Percentiles rank a stretch among this genome's conserved stretches.
These are phyloP conservation scores for Trachelus stipa DNA, from an alignment of 2,888 invertebrate genomes.

Conservation along the genomic window DNA sequence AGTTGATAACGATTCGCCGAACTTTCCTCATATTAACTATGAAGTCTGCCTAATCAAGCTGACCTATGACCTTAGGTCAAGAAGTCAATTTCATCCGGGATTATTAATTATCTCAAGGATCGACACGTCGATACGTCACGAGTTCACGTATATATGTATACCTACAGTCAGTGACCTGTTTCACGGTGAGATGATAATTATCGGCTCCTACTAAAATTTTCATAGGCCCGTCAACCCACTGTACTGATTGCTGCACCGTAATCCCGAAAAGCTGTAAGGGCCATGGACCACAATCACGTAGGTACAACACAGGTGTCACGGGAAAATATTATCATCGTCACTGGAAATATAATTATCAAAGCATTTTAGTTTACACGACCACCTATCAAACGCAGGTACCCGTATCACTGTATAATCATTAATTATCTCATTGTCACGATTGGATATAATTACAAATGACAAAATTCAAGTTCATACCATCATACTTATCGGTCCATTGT, in stretches of 20 bases:
- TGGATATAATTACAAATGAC: not conserved
- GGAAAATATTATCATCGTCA: not conserved
- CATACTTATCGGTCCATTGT: not conserved
- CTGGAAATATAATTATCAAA: not conserved
- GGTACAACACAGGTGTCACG: not conserved
- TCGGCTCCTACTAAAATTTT: not conserved
- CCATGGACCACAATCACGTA: not conserved
- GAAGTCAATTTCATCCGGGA: not conserved
- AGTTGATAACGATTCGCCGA: not conserved
- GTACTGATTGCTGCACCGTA: not conserved
- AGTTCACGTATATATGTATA: not conserved
- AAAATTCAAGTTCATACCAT: not conserved
- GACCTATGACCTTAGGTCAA: not conserved
- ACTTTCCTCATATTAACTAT: not conserved
- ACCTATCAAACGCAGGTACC: not conserved
- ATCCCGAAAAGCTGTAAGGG: not conserved
- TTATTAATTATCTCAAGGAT: not conserved
- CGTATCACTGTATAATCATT: not conserved
- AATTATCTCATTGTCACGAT: not conserved
- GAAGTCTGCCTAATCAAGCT: not conserved
- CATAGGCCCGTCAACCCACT: not conserved
- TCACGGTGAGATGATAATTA: not conserved
- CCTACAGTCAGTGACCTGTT: not conserved
- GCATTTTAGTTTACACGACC: not conserved
- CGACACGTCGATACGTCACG: not conserved